A percentile compares a stretch with the other conserved stretches of the same genome.
Conservation (phyloP, 2,797 vertebrate species). For the Hozukius guyotensis region DNA sequence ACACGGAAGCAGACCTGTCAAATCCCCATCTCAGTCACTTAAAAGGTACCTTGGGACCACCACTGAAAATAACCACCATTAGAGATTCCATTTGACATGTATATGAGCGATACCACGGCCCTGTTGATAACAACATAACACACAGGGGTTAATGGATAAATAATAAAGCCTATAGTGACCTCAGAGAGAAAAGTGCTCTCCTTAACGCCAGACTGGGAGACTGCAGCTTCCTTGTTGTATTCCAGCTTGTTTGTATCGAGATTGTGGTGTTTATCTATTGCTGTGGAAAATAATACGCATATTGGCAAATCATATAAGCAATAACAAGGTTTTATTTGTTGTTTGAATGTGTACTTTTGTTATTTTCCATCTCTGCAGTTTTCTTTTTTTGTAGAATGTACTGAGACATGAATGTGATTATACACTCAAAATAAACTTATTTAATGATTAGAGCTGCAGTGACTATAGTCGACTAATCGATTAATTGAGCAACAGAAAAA, state of each 20-base stretch:
- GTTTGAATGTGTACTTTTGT: neutral
- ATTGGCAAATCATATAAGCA: neutral
- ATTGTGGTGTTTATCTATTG: neutral
- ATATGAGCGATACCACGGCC: slow-evolving; percentile 62
- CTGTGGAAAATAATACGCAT: neutral
- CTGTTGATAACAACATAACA: slow-evolving; percentile 71
- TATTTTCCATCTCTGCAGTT: neutral
- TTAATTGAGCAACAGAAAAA: too few relatives aligned
- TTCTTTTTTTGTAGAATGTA: too few relatives aligned
- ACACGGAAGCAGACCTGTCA: slow-evolving; percentile 79
- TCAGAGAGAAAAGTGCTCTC: slow-evolving; percentile 40
- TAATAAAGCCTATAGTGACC: slow-evolving; percentile 65
- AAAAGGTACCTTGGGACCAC: slow-evolving; percentile 80
- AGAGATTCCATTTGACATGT: slow-evolving; percentile 77
- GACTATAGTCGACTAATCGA: too few relatives aligned
- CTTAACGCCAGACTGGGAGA: slow-evolving; percentile 23
- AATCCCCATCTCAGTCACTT: slow-evolving; percentile 81
- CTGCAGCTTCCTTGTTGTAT: neutral
- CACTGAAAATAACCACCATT: slow-evolving; percentile 81
- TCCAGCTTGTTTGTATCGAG: neutral
- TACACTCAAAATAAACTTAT: too few relatives aligned
- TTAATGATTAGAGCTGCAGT: too few relatives aligned
- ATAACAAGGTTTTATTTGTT: neutral
- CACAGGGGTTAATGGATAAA: slow-evolving; percentile 67
- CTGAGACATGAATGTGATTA: too few relatives aligned